Evolutionary conservation across 2,888 invertebrate genomes (phyloP).

Genomic region (Drosophila demipolita): DNA sequence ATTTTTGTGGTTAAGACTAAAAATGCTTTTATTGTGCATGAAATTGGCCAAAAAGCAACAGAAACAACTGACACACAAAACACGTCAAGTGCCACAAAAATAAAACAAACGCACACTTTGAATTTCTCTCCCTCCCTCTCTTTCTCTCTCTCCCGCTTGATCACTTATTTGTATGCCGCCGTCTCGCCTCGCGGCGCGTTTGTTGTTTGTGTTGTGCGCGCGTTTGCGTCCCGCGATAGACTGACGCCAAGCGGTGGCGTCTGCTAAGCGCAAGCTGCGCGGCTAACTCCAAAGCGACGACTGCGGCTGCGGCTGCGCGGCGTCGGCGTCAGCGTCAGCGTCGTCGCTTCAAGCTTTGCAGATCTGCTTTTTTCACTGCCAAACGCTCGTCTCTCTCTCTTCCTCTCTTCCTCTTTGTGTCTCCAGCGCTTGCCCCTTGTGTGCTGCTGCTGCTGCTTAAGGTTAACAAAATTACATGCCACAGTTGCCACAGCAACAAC

Average conservation of each 20-base stretch:
- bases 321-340: constrained; percentile 1
- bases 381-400: constrained; percentile 21
- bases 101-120: constrained; percentile 27
- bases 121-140: constrained; percentile 3
- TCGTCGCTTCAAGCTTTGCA: constrained; percentile 6
- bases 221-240: constrained; percentile 65
- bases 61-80: constrained; percentile 8
- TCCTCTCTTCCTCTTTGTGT: neutral
- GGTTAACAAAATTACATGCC: constrained; percentile 68
- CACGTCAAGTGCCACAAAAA: constrained; percentile 11
- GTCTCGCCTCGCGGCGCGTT: constrained; percentile 21
- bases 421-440: neutral
- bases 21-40: constrained; percentile 57
- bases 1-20: constrained; percentile 63
- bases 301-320: constrained; percentile 47
- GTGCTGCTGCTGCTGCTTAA: constrained; percentile 43
- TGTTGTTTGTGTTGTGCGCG: constrained; percentile 58
- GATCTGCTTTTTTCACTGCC: constrained; percentile 67
- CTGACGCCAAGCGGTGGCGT: constrained; percentile 41
- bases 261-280: constrained; percentile 37
- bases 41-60: constrained; percentile 48
- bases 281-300: constrained; percentile 5
- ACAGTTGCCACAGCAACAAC: constrained; percentile 61
- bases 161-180: constrained; percentile 39
- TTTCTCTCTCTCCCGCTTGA: constrained; percentile 6